These are phyloP conservation scores for Notiomystis cincta DNA, from an alignment of 2,113 vertebrate genomes.

Conservation along the genomic window DNA sequence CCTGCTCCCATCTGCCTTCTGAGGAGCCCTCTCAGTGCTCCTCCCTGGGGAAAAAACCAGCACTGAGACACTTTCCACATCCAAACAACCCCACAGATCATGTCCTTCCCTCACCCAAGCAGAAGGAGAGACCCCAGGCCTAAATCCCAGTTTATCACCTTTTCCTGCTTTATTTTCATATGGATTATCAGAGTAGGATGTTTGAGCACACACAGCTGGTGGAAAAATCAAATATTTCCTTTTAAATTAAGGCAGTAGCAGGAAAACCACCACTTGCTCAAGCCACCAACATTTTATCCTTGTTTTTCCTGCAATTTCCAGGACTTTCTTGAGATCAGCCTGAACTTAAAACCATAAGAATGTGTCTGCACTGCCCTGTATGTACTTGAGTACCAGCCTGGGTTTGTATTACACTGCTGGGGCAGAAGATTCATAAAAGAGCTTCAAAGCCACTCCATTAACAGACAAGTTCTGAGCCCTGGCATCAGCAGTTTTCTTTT, in stretches of 20 bases:
- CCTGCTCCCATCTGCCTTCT: too few relatives aligned
- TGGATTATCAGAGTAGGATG: neutral
- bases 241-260: neutral
- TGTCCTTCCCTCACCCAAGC: neutral
- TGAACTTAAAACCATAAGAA: neutral
- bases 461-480: neutral
- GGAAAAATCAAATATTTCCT: neutral
- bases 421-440: neutral
- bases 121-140: neutral
- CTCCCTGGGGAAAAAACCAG: neutral
- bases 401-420: neutral
- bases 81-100: neutral
- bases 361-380: neutral
- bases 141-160: neutral
- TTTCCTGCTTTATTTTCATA: neutral
- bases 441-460: neutral
- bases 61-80: neutral
- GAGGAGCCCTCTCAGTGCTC: neutral
- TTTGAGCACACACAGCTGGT: neutral
- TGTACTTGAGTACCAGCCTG: neutral
- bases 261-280: neutral
- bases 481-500: neutral
- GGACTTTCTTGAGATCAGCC: neutral
- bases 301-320: neutral
- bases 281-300: neutral